Evolutionary conservation across 1,140 invertebrate genomes (phyloP).

Genomic region (Drosophila bifasciata): DNA sequence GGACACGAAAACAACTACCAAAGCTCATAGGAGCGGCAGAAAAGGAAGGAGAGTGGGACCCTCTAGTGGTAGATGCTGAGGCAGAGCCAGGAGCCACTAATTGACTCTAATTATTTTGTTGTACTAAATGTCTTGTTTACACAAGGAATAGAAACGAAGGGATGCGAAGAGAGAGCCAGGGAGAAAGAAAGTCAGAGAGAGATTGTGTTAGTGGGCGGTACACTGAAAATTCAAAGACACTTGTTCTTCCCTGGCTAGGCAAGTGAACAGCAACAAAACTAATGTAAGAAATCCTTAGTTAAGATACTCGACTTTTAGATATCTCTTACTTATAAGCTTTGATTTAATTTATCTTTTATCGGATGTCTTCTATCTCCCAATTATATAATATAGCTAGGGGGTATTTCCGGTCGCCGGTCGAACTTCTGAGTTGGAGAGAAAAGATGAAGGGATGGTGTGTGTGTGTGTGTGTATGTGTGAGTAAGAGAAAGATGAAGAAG

Average conservation of each 20-base stretch:
- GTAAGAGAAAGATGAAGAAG: no score
- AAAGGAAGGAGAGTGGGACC: background rate
- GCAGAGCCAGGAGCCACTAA: slow-evolving; percentile 71
- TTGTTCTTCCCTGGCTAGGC: slow-evolving; percentile 41
- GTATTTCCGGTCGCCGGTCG: no score
- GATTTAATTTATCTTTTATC: no score
- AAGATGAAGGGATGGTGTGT: no score
- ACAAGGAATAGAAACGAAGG: slow-evolving; percentile 24
- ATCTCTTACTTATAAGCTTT: no score
- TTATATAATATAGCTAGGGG: no score
- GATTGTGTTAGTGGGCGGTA: slow-evolving; percentile 36
- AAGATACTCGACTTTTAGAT: no score
- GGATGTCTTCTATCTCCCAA: no score
- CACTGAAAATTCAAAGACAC: slow-evolving; percentile 49
- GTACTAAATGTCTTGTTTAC: slow-evolving; percentile 79
- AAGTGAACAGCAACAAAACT: slow-evolving; percentile 28
- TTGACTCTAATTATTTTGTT: slow-evolving; percentile 83
- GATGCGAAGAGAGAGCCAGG: background rate
- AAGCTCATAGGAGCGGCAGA: background rate
- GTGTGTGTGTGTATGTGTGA: no score
- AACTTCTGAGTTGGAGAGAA: no score
- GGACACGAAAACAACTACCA: slow-evolving; percentile 29
- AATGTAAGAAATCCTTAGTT: background rate
- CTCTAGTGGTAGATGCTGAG: slow-evolving; percentile 40
- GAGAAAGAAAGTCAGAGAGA: background rate